Base-by-base conservation (phyloP, 2,888 invertebrate species). In the Fragum fragum region DNA sequence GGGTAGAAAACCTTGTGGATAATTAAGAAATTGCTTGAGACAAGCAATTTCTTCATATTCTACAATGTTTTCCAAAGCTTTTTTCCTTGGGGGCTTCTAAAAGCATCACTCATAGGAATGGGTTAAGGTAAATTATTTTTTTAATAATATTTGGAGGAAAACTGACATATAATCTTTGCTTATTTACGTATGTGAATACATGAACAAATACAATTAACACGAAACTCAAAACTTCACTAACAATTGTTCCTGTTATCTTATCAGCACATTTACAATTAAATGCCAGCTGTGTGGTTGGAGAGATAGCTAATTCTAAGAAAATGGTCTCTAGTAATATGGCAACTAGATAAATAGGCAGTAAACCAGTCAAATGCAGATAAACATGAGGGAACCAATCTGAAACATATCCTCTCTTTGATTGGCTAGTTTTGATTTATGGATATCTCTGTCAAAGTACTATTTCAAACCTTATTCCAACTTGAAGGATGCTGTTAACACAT, bases 351-450 rank as follows among this genome's bases (percentile, higher is more conserved):
- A 42, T 66, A 23, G 28, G 29, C 66, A 23, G 66, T 66, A 66
- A 66, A 66, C 66, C 66, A 66, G 66, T 66, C 66, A 66, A 66
- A 66, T 21, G 14, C 23, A 66, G 66, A 66, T 66, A 42, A 66
- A 39, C n/a, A 21, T 9, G 18, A 21, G 14, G 47, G 42, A 66
- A 66, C 66, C 42, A 66, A 32, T 66, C 42, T 42, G 21, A 42
- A 21, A 66, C 36, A 42, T 66, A 66, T 66, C 1, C 39, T 32
- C 42, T 36, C 66, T 16, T 11, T 42, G 42, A 42, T 66, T 36
- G 26, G 26, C 63, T 63, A 36, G 21, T 63, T 63, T n/a, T 36
- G 66, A 23, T 23, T 66, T 39, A 42, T 36, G 66, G n/a, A 66
- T 42, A 36, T 42, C n/a, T 21, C 23, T 42, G 66, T 66, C 66